A percentile compares a stretch with the other conserved stretches of the same genome.
Conservation (phyloP, 2,888 invertebrate species). For the Eledona agricola region DNA sequence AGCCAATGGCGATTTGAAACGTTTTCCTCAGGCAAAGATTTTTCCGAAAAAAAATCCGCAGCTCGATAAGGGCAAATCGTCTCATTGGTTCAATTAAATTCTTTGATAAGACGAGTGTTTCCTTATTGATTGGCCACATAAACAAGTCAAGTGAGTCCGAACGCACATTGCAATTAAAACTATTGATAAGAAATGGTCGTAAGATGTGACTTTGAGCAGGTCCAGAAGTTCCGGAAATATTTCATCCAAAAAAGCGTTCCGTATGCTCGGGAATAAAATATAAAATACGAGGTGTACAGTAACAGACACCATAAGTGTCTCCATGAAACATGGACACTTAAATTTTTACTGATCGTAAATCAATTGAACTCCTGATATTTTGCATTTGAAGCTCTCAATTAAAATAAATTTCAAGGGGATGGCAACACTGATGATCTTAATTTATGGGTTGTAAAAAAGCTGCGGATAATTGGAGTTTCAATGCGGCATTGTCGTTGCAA, state of each 20-base stretch:
- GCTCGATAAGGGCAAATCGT: conserved; percentile 4
- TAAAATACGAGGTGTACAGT: conserved; percentile 40
- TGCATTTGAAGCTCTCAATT: conserved; percentile 36
- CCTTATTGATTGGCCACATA: conserved; percentile 5
- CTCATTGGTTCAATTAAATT: too few relatives aligned
- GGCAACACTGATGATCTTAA: conserved; percentile 25
- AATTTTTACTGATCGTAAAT: conserved; percentile 37
- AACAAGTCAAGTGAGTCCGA: conserved; percentile 2
- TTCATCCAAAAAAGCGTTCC: conserved; percentile 9
- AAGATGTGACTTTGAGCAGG: too few relatives aligned
- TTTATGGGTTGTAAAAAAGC: too few relatives aligned
- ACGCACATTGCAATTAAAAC: conserved; percentile 8
- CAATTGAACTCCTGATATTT: conserved; percentile 29
- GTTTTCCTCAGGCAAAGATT: too few relatives aligned
- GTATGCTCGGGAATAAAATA: conserved; percentile 22
- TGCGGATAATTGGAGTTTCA: too few relatives aligned
- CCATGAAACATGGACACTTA: conserved; percentile 38
- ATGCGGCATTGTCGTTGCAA: too few relatives aligned
- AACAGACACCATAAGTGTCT: conserved; percentile 39
- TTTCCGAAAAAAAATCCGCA: too few relatives aligned
- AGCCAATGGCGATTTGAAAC: too few relatives aligned
- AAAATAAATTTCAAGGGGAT: conserved; percentile 35
- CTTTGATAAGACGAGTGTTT: too few relatives aligned
- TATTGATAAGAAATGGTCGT: conserved; percentile 6
- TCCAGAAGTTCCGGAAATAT: conserved; percentile 13